Evolutionary conservation across 2,888 invertebrate genomes (phyloP), one percentile per base, ranked within the genome.

Genomic region (Tolmerus cingulatus): DNA sequence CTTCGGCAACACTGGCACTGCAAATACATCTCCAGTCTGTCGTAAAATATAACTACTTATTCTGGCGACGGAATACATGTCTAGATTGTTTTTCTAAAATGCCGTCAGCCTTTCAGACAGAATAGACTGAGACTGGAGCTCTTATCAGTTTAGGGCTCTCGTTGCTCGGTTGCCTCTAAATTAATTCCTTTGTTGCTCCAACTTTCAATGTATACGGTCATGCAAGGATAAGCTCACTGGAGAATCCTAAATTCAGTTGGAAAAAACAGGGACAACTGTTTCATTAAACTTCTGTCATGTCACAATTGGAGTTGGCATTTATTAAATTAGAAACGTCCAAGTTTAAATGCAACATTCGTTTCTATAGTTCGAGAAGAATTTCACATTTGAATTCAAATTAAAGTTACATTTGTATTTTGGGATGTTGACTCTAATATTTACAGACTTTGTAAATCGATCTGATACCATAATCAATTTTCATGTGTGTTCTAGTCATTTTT

Each of bases 61-160:
- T 78, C 43, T 2, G 46, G 19, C 8, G 46, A 78, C 78, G 14
- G 19, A 30, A 30, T 30, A 30, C 43, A 19, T 76, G 19, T 78
- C 43, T 78, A 43, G 78, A 78, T 78, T 46, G 78, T 40, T 78
- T 78, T 78, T 43, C 43, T 78, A 78, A 46, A 78, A 78, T 14
- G 78, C 46, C 46, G 4, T 43, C 43, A 40, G 23, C 46, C 14
- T 4, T 46, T 77, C n/a, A 19, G 23, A 66, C 66, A 12, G 57
- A 23, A 23, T 4, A 14, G 51, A 57, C 57, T 57, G 19, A 2
- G 57, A 19, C 57, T 57, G 57, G 57, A 66, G 27, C 23, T 27
- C 66, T 27, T 66, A 66, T 66, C 66, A 66, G 23, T 23, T 66
- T 66, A 23, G 51, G 7, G 51, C 51, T 51, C 51, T n/a, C 19